These are phyloP conservation scores for Harpagifer antarcticus DNA, from an alignment of 2,797 vertebrate species.

Conservation along the genomic window DNA sequence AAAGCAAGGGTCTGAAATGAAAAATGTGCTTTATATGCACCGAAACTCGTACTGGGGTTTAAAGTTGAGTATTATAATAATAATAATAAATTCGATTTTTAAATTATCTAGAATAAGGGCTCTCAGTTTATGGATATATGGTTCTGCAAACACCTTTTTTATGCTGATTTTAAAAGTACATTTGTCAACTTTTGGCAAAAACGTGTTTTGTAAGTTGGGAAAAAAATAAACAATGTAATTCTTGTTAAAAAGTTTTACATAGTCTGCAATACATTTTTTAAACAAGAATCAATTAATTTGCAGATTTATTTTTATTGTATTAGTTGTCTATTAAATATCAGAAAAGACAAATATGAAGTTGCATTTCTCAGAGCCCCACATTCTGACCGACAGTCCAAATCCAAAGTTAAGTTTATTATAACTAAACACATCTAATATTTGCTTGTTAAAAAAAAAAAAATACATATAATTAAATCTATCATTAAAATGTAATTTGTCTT, in stretches of 20 bases:
- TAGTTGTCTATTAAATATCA: background rate
- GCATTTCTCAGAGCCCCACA: background rate
- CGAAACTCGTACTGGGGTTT: background rate
- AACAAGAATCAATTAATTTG: background rate
- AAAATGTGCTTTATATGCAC: background rate
- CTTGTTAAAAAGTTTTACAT: background rate
- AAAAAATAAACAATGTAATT: background rate
- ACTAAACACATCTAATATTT: background rate
- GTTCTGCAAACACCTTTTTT: background rate
- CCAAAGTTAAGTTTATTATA: background rate
- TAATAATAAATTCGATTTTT: too few relatives aligned
- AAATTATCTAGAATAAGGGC: background rate
- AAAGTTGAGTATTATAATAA: background rate
- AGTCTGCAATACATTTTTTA: too few relatives aligned
- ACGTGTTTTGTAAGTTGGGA: background rate
- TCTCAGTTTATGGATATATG: background rate
- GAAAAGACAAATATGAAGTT: background rate
- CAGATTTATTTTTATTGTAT: background rate
- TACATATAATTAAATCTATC: background rate
- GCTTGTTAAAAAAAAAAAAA: too few relatives aligned
- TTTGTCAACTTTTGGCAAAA: background rate
- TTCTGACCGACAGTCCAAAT: background rate
- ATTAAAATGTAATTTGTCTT: background rate
- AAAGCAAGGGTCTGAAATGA: background rate
- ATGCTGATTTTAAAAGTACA: background rate